Percentiles rank a stretch among this genome's conserved stretches.
Evolutionary conservation across 2,797 vertebrate genomes (phyloP).

Genomic region (Neomorphus geoffroyi): DNA sequence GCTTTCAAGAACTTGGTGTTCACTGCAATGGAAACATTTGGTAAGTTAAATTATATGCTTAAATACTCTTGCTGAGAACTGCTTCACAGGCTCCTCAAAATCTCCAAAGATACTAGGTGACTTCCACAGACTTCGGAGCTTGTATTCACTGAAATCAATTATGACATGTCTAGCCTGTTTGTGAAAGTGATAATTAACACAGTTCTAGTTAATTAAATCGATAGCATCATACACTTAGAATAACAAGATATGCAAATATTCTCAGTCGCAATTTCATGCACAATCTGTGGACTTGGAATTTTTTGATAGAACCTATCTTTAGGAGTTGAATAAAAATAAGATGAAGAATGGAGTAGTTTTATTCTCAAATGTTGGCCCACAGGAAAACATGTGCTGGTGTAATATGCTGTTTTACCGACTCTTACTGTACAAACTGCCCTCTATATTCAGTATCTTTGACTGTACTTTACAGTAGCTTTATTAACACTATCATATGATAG

Average conservation of each 20-base stretch:
- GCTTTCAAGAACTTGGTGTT: background rate
- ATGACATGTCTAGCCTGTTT: background rate
- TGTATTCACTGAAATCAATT: conserved; percentile 10
- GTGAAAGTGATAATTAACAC: conserved; percentile 29
- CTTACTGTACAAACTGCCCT: background rate
- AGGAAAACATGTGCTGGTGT: fast-evolving
- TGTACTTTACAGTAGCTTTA: background rate
- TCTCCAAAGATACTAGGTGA: background rate
- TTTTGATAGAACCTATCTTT: background rate
- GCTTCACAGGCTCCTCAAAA: background rate
- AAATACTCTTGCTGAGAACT: background rate
- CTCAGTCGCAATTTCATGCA: background rate
- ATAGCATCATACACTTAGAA: conserved; percentile 18
- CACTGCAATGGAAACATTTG: background rate
- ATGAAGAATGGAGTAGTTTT: background rate
- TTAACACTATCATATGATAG: background rate
- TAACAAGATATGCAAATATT: conserved; percentile 28
- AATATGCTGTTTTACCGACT: background rate
- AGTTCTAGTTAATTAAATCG: conserved; percentile 1
- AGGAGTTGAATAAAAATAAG: background rate
- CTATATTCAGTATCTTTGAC: background rate
- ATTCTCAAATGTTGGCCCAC: background rate
- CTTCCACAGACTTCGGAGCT: background rate
- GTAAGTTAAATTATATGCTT: background rate
- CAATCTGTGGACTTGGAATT: conserved; percentile 10